phyloP scores from a whole-genome alignment of 1,140 invertebrate species.

The Magallana angulata region DNA sequence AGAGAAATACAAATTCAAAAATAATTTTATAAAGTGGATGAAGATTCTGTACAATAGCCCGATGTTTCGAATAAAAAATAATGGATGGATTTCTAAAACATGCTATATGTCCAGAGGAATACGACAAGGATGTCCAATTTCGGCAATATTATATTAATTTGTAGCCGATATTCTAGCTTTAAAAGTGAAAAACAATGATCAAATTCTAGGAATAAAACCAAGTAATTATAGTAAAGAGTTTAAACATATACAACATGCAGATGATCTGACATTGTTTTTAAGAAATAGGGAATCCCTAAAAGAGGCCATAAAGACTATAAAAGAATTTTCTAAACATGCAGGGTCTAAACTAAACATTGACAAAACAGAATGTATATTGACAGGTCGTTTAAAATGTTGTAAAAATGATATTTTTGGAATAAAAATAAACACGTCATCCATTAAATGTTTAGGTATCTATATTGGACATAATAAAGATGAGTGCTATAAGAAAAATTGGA shows the following conservation, averaged over 20 bases:
- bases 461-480: not conserved
- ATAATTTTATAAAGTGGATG: too few species aligned
- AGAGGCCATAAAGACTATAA: not conserved
- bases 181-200: too few species aligned
- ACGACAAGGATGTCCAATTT: slow-evolving; percentile 10
- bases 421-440: not conserved
- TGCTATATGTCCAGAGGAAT: too few species aligned
- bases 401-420: not conserved
- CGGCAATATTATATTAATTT: slow-evolving; percentile 1
- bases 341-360: not conserved
- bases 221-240: not conserved
- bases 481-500: not conserved
- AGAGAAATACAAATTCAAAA: too few species aligned
- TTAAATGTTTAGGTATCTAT: not conserved
- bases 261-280: not conserved
- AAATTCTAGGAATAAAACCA: not conserved
- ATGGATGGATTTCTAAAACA: too few species aligned
- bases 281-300: not conserved
- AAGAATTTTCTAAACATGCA: not conserved
- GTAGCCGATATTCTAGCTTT: not conserved
- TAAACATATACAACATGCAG: slow-evolving; percentile 5
- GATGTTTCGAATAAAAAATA: too few species aligned
- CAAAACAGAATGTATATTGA: not conserved
- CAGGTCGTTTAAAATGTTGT: not conserved
- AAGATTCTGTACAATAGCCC: too few species aligned